A percentile compares a stretch with the other conserved stretches of the same genome.
Evolutionary conservation across 1,140 invertebrate genomes (phyloP).

Genomic region (Akabosia matsudoensis): DNA sequence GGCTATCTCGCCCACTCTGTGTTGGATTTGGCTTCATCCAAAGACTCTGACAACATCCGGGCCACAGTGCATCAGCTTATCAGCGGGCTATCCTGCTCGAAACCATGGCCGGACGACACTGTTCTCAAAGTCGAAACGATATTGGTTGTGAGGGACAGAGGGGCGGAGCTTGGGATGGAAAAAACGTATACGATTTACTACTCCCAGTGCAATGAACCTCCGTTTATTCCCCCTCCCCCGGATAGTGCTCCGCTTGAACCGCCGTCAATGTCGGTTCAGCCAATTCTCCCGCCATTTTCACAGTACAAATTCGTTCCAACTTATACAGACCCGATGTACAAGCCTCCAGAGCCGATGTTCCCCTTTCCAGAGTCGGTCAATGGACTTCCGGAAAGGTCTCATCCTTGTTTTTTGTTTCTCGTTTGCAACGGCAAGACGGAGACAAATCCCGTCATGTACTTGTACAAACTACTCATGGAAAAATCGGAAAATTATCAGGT

Average conservation of each 20-base stretch:
- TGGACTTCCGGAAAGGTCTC: slow-evolving; percentile 35
- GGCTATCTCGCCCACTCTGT: slow-evolving; percentile 33
- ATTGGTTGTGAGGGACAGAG: slow-evolving; percentile 30
- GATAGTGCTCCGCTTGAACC: neutral
- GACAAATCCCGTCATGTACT: slow-evolving; percentile 30
- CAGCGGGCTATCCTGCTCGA: slow-evolving; percentile 31
- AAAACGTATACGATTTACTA: slow-evolving; percentile 25
- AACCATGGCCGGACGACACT: slow-evolving; percentile 32
- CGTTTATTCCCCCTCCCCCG: slow-evolving; percentile 23
- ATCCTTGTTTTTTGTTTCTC: slow-evolving; percentile 37
- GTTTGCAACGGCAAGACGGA: slow-evolving; percentile 7
- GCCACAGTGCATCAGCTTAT: slow-evolving; percentile 31
- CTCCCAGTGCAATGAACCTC: slow-evolving; percentile 27
- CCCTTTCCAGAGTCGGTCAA: slow-evolving; percentile 38
- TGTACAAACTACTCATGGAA: slow-evolving; percentile 33
- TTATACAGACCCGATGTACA: slow-evolving; percentile 32
- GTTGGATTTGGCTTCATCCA: slow-evolving; percentile 7
- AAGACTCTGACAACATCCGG: slow-evolving; percentile 2
- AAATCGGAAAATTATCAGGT: slow-evolving; percentile 33
- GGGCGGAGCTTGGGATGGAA: slow-evolving; percentile 36
- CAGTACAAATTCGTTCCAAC: slow-evolving; percentile 22
- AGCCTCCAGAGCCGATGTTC: slow-evolving; percentile 21
- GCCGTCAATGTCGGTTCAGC: neutral
- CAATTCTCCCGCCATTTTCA: neutral
- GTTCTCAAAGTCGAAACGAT: slow-evolving; percentile 36